Percentiles rank a stretch among this genome's conserved stretches.
Conservation (phyloP, 1,140 invertebrate genomes). For the Wasmannia auropunctata region DNA sequence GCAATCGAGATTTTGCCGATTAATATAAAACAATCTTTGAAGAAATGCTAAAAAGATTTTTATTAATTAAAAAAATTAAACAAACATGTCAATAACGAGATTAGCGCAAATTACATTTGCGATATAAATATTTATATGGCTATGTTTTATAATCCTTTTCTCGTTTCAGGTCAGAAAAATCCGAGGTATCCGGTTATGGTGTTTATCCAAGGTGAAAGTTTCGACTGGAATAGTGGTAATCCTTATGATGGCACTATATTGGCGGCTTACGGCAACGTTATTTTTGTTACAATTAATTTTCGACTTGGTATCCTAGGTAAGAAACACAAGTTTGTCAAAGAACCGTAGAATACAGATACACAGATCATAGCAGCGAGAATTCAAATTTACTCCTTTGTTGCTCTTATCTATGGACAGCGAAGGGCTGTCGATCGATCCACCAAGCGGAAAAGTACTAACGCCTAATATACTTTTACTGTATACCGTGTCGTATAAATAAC, state of each 20-base stretch:
- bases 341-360: background rate
- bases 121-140: background rate
- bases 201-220: constrained; percentile 96
- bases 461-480: constrained; percentile 52
- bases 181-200: constrained; percentile 91
- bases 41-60: background rate
- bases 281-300: constrained; percentile 97
- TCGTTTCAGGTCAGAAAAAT: constrained; percentile 84
- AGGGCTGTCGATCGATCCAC: constrained; percentile 56
- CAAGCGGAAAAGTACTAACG: constrained; percentile 37
- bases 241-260: constrained; percentile 95
- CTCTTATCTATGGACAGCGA: background rate
- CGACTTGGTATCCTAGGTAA: constrained; percentile 96
- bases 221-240: constrained; percentile 97
- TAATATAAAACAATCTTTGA: background rate
- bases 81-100: background rate
- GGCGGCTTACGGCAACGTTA: constrained; percentile 94
- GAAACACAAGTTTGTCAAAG: constrained; percentile 41
- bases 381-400: constrained; percentile 75
- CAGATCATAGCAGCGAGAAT: background rate
- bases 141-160: background rate
- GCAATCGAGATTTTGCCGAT: background rate
- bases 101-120: background rate
- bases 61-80: background rate
- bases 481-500: constrained; percentile 58